Percentiles rank a stretch among this genome's conserved stretches.
phyloP scores from a whole-genome alignment of 1,140 invertebrate genomes.

The Drosophila pruinosa region DNA sequence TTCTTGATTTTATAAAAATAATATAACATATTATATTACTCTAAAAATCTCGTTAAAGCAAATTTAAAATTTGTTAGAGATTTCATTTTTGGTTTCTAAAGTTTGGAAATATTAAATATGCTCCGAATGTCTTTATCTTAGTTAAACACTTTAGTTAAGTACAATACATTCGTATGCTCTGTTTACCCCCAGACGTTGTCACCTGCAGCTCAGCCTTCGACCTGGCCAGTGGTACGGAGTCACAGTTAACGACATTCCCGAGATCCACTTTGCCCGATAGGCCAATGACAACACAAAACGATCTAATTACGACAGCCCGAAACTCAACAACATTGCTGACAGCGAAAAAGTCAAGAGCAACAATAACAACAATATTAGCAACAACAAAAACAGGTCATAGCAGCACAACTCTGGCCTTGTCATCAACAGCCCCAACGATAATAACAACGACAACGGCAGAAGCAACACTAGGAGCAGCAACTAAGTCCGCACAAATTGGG shows the following conservation, averaged over 20 bases:
- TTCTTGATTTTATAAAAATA: no score
- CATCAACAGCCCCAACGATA: slow-evolving; percentile 57
- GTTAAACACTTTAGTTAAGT: slow-evolving; percentile 15
- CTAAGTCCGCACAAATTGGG: slow-evolving; percentile 70
- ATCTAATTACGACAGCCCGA: slow-evolving; percentile 76
- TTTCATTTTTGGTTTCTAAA: no score
- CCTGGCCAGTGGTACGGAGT: neutral
- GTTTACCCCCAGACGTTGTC: slow-evolving; percentile 56
- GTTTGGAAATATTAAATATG: neutral
- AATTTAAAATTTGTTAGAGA: neutral
- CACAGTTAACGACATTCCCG: slow-evolving; percentile 51
- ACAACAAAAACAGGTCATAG: slow-evolving; percentile 17
- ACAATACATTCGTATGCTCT: slow-evolving; percentile 23
- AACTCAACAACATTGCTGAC: slow-evolving; percentile 61
- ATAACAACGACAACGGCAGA: slow-evolving; percentile 19
- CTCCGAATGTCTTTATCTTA: slow-evolving; percentile 26
- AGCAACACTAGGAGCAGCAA: neutral
- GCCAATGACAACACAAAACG: slow-evolving; percentile 78
- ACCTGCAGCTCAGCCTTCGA: slow-evolving; percentile 51
- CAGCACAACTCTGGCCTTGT: slow-evolving; percentile 48
- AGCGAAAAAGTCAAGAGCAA: slow-evolving; percentile 50
- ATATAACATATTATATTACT: no score
- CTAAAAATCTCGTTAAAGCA: neutral
- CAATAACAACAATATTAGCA: slow-evolving; percentile 26
- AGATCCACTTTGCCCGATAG: slow-evolving; percentile 76